phyloP scores from a whole-genome alignment of 2,888 invertebrate genomes.

The Saturnia japonica region DNA sequence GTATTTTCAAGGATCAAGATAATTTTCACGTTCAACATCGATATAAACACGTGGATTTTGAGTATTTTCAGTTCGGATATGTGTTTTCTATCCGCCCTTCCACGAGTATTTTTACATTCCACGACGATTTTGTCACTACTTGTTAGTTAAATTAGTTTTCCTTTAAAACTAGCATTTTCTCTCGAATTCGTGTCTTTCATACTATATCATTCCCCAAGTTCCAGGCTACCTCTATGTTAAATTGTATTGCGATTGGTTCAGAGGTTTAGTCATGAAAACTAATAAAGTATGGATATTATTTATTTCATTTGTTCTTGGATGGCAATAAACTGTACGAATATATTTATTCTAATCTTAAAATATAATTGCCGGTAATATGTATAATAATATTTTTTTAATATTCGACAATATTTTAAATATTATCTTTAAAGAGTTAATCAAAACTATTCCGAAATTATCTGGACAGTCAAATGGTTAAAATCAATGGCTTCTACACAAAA shows the following conservation, averaged over 20 bases:
- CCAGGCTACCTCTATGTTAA: too few relatives aligned
- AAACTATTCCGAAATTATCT: not conserved
- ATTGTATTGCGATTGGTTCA: too few relatives aligned
- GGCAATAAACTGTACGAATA: too few relatives aligned
- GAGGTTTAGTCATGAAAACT: too few relatives aligned
- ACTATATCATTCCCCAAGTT: too few relatives aligned
- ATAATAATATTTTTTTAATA: too few relatives aligned
- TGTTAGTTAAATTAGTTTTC: conserved; percentile 14
- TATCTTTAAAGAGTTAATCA: not conserved
- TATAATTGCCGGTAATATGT: too few relatives aligned
- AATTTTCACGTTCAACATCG: conserved; percentile 19
- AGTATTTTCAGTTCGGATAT: conserved; percentile 53
- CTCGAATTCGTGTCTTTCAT: too few relatives aligned
- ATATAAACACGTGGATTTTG: conserved; percentile 49
- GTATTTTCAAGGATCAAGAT: conserved; percentile 50
- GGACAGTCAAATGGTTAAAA: conserved; percentile 64
- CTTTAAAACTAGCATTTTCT: not conserved
- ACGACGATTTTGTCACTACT: conserved; percentile 57
- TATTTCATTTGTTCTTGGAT: too few relatives aligned
- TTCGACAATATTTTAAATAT: too few relatives aligned
- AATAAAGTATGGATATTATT: too few relatives aligned
- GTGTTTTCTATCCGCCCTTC: conserved; percentile 32
- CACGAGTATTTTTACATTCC: conserved; percentile 47
- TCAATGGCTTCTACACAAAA: conserved; percentile 65
- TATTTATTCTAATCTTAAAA: too few relatives aligned